phyloP scores from a whole-genome alignment of 2,113 vertebrate species.

The Alethe castanea region DNA sequence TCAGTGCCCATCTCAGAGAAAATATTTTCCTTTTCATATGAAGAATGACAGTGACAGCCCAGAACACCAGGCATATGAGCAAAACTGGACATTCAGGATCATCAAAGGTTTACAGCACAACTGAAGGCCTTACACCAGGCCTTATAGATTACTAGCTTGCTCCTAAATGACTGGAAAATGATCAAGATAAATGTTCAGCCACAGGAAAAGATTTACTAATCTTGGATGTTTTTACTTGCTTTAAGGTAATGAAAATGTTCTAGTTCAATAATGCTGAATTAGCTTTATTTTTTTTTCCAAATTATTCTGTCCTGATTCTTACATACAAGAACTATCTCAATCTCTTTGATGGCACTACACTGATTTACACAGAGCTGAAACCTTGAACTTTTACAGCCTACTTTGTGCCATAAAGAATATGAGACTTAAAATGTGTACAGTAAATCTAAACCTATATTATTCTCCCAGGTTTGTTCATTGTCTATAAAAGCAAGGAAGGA shows the following conservation, averaged over 20 bases:
- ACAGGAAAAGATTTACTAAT: neutral
- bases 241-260: neutral
- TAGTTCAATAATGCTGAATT: neutral
- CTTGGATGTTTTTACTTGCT: neutral
- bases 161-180: neutral
- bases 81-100: neutral
- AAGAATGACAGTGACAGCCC: neutral
- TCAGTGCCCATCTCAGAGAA: neutral
- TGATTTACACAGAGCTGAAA: neutral
- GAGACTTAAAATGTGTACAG: neutral
- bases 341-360: neutral
- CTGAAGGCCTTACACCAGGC: neutral
- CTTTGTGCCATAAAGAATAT: neutral
- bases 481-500: constrained; percentile 6
- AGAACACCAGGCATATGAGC: neutral
- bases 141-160: neutral
- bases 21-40: neutral
- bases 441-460: constrained; percentile 5
- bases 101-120: neutral
- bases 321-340: neutral
- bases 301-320: neutral
- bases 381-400: constrained; percentile 2
- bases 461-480: neutral
- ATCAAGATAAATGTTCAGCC: neutral
- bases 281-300: neutral